phyloP scores from a whole-genome alignment of 2,797 vertebrate genomes.

The Pantherophis vulpinus region DNA sequence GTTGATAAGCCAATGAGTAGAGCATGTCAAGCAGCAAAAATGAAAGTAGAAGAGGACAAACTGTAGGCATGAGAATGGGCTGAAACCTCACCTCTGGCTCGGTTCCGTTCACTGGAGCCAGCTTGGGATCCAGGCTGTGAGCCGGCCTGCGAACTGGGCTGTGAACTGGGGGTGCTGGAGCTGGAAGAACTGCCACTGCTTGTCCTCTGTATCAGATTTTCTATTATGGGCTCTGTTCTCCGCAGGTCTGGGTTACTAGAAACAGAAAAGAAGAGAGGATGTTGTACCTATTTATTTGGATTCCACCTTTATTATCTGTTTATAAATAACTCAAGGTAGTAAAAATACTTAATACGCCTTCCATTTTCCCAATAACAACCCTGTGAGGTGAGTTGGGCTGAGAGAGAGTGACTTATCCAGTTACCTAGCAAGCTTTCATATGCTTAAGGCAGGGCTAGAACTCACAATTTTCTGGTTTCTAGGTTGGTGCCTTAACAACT shows the following conservation, averaged over 20 bases:
- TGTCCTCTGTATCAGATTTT: slow-evolving; percentile 87
- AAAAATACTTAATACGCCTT: not conserved
- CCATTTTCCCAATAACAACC: not conserved
- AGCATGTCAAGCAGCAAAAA: not conserved
- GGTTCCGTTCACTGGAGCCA: slow-evolving; percentile 85
- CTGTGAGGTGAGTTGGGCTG: not conserved
- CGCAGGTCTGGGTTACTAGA: slow-evolving; percentile 93
- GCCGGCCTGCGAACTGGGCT: slow-evolving; percentile 88
- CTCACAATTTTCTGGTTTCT: not conserved
- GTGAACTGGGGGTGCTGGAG: slow-evolving; percentile 93
- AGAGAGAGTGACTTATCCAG: not conserved
- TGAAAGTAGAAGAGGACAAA: not conserved
- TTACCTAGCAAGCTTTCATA: not conserved
- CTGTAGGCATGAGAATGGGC: slow-evolving; percentile 6
- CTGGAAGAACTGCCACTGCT: slow-evolving; percentile 97
- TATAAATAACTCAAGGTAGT: not conserved
- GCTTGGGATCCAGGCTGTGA: slow-evolving; percentile 82
- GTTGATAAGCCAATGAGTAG: not conserved
- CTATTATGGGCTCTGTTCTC: slow-evolving; percentile 84
- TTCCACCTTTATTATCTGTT: not conserved
- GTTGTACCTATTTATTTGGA: not conserved
- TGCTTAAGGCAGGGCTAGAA: not conserved
- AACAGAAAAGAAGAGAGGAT: not conserved
- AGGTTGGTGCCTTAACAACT: not conserved
- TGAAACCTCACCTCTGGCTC: slow-evolving; percentile 80